Evolutionary conservation across 1,140 invertebrate genomes (phyloP).

Genomic region (Drosophila willistoni): DNA sequence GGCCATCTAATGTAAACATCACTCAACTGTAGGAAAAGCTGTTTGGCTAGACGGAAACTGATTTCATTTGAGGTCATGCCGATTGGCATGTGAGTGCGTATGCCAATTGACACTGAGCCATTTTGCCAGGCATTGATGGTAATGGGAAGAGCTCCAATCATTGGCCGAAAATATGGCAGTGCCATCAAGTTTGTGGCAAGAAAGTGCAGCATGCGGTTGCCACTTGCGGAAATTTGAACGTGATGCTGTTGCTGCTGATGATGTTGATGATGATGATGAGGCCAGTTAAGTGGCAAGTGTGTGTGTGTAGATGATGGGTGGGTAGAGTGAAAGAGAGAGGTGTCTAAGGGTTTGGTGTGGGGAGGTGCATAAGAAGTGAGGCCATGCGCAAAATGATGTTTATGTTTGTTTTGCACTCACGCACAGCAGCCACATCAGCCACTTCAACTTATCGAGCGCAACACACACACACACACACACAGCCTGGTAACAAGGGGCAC

Average conservation of each 20-base stretch:
- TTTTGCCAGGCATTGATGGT: not conserved
- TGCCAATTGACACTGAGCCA: not conserved
- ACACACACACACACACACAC: slow-evolving; percentile 34
- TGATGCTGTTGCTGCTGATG: slow-evolving; percentile 7
- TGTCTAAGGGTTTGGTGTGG: not conserved
- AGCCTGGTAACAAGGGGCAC: slow-evolving; percentile 12
- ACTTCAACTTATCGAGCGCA: slow-evolving; percentile 65
- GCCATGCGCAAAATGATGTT: slow-evolving; percentile 62
- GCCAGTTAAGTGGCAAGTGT: slow-evolving; percentile 31
- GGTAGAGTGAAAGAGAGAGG: not conserved
- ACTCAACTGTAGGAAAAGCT: no score
- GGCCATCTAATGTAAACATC: no score
- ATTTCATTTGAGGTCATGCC: not conserved
- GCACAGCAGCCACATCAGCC: slow-evolving; percentile 42
- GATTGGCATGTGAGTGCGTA: not conserved
- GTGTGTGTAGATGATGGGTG: slow-evolving; percentile 3
- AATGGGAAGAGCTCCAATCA: slow-evolving; percentile 8
- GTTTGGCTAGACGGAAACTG: no score
- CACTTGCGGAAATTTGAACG: slow-evolving; percentile 11
- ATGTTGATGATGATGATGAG: slow-evolving; percentile 36
- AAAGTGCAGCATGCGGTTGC: slow-evolving; percentile 27
- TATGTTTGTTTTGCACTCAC: slow-evolving; percentile 72
- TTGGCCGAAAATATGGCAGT: not conserved
- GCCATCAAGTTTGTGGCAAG: slow-evolving; percentile 32
- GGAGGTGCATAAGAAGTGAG: slow-evolving; percentile 41